A percentile compares a stretch with the other conserved stretches of the same genome.
Conservation (phyloP, 1,140 invertebrate genomes). For the Drosophila asahinai region DNA sequence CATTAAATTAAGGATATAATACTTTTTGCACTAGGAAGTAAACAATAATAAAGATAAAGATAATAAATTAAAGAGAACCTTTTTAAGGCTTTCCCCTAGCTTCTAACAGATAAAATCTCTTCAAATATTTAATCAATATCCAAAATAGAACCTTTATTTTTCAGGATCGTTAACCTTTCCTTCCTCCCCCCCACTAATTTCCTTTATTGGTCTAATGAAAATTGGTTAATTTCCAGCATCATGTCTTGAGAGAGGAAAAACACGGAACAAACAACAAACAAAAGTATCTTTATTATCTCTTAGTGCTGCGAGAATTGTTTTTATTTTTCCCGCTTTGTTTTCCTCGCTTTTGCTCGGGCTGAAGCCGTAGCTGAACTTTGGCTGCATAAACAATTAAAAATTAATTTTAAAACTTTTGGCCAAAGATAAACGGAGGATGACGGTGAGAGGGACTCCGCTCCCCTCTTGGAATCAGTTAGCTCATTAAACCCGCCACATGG, state of each 20-base stretch:
- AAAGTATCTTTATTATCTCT: slow-evolving; percentile 42
- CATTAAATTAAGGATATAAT: too few relatives aligned
- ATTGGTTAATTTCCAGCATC: slow-evolving; percentile 21
- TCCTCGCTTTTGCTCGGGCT: slow-evolving; percentile 4
- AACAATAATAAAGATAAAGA: too few relatives aligned
- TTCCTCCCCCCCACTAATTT: not conserved
- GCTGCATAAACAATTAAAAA: slow-evolving; percentile 72
- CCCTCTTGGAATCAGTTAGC: slow-evolving; percentile 48
- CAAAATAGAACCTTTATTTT: too few relatives aligned
- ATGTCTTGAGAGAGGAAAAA: not conserved
- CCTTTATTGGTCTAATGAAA: slow-evolving; percentile 17
- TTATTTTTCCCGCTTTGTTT: slow-evolving; percentile 35
- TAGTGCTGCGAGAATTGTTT: slow-evolving; percentile 26
- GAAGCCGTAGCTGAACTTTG: slow-evolving; percentile 43
- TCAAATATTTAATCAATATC: not conserved
- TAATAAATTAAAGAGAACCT: too few relatives aligned
- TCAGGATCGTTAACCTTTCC: not conserved
- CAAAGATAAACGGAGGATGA: slow-evolving; percentile 51
- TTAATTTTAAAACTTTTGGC: slow-evolving; percentile 71
- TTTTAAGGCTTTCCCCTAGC: too few relatives aligned
- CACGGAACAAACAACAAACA: slow-evolving; percentile 18
- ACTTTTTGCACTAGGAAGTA: too few relatives aligned
- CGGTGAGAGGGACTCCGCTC: slow-evolving; percentile 15
- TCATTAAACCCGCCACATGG: slow-evolving; percentile 74
- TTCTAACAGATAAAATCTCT: not conserved